These are phyloP conservation scores for Falco naumanni DNA, from an alignment of 2,797 vertebrate genomes.

Conservation along the genomic window DNA sequence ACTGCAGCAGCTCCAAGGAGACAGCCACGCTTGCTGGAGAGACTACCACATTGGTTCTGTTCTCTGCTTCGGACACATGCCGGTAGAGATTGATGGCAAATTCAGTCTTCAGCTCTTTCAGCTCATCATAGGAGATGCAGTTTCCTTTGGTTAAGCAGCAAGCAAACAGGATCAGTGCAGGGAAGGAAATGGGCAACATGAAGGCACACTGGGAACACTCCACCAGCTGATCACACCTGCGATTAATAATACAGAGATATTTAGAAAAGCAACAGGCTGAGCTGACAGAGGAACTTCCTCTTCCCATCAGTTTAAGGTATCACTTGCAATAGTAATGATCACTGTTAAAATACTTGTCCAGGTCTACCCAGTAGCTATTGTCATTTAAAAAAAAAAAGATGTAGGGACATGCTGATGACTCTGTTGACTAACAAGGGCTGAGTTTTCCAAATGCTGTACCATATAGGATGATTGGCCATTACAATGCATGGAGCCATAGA, in stretches of 20 bases:
- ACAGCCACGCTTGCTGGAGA: constrained; percentile 84
- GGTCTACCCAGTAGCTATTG: background rate
- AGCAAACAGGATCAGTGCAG: constrained; percentile 75
- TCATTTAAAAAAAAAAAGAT: background rate
- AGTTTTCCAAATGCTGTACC: background rate
- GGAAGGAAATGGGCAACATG: constrained; percentile 76
- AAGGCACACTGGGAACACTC: constrained; percentile 6
- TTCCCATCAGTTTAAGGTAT: background rate
- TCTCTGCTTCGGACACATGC: constrained; percentile 69
- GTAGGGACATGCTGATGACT: background rate
- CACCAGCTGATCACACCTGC: constrained; percentile 33
- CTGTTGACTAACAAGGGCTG: background rate
- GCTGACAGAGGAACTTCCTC: background rate
- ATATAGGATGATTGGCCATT: background rate
- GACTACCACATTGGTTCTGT: constrained; percentile 84
- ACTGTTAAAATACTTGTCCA: background rate
- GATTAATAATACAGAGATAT: background rate
- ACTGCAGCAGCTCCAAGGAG: constrained; percentile 88
- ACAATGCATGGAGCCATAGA: fast-evolving
- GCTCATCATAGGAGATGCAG: constrained; percentile 74
- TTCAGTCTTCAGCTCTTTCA: constrained; percentile 79
- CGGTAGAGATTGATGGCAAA: constrained; percentile 85
- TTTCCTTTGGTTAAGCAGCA: constrained; percentile 71
- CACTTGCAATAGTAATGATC: background rate
- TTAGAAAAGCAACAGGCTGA: background rate